Evolutionary conservation across 2,113 vertebrate species (phyloP).

Genomic region (Semnornis frantzii): DNA sequence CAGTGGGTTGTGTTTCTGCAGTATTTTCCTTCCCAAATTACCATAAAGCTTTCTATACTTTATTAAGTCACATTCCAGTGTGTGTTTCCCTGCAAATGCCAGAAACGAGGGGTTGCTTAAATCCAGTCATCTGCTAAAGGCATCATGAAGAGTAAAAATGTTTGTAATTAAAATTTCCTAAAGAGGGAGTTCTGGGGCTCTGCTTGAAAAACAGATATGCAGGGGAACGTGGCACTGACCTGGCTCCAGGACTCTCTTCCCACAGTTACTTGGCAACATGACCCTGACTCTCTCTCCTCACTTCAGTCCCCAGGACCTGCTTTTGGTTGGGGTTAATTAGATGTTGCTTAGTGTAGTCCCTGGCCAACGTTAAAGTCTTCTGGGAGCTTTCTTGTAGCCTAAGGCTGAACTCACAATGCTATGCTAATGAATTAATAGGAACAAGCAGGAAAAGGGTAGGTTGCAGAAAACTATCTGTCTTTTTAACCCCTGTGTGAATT

Average conservation of each 20-base stretch:
- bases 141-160: not conserved
- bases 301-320: conserved; percentile 46
- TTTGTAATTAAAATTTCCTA: conserved; percentile 45
- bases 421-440: conserved; percentile 64
- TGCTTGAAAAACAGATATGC: not conserved
- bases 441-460: conserved; percentile 33
- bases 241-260: conserved; percentile 18
- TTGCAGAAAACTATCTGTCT: conserved; percentile 36
- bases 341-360: conserved; percentile 57
- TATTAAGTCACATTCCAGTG: not conserved
- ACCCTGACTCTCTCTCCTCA: conserved; percentile 34
- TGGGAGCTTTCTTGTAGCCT: conserved; percentile 55
- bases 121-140: not conserved
- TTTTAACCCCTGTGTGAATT: conserved; percentile 38
- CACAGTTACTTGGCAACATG: conserved; percentile 63
- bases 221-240: not conserved
- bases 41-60: not conserved
- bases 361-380: conserved; percentile 42
- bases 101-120: not conserved
- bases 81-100: not conserved
- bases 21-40: not conserved
- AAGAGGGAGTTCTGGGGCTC: conserved; percentile 55
- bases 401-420: conserved; percentile 65
- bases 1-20: not conserved
- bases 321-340: conserved; percentile 68